Conservation (phyloP, 2,888 invertebrate genomes). For the Nymphalis urticae region DNA sequence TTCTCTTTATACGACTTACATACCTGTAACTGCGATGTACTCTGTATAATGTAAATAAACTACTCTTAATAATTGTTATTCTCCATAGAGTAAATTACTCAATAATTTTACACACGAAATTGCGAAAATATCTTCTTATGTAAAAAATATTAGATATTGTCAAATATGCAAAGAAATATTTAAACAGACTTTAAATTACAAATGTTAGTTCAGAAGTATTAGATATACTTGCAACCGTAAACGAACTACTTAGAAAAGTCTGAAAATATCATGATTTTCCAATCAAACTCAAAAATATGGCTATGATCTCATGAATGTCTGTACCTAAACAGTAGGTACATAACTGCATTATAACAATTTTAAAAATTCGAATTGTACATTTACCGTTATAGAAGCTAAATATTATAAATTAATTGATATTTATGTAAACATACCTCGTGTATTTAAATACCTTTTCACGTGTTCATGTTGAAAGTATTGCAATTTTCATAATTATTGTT, state of each 20-base stretch:
- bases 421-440: conserved; percentile 37
- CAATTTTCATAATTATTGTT: conserved; percentile 49
- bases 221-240: neutral
- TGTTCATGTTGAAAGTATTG: conserved; percentile 63
- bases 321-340: neutral
- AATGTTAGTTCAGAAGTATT: conserved; percentile 1
- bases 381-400: conserved; percentile 30
- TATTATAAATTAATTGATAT: conserved; percentile 32
- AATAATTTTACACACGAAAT: conserved; percentile 24
- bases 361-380: conserved; percentile 20
- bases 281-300: neutral
- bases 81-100: conserved; percentile 28
- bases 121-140: conserved; percentile 4
- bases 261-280: neutral
- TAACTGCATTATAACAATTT: conserved; percentile 1
- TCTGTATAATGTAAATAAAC: conserved; percentile 67
- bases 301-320: conserved; percentile 9
- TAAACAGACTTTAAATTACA: conserved; percentile 6
- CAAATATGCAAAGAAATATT: conserved; percentile 6
- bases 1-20: conserved; percentile 54
- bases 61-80: conserved; percentile 31
- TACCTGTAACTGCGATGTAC: conserved; percentile 53
- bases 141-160: conserved; percentile 5
- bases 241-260: neutral
- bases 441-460: conserved; percentile 61